phyloP scores from a whole-genome alignment of 2,797 vertebrate genomes.

The Oryzias sinensis region DNA sequence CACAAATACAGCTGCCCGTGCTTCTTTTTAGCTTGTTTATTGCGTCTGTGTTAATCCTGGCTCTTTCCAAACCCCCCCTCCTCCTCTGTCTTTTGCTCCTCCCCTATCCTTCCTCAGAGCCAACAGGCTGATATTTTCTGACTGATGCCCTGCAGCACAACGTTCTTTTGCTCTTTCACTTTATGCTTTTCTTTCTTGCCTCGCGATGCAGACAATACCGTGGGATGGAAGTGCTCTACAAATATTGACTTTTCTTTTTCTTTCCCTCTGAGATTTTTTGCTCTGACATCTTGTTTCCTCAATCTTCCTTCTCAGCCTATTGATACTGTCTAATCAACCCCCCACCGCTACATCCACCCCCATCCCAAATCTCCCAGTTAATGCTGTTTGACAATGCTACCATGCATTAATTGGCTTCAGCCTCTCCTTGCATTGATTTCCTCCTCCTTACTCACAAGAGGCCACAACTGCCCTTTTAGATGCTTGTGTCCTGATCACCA shows the following conservation, averaged over 20 bases:
- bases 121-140: conserved; percentile 78
- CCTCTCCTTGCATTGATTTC: conserved; percentile 80
- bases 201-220: conserved; percentile 34
- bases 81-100: conserved; percentile 63
- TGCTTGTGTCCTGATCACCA: conserved; percentile 90
- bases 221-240: conserved; percentile 53
- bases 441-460: conserved; percentile 68
- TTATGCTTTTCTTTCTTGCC: conserved; percentile 8
- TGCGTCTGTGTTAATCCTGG: conserved; percentile 67
- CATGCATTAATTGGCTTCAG: conserved; percentile 82
- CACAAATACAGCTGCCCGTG: neutral
- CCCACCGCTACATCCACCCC: neutral
- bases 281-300: conserved; percentile 28
- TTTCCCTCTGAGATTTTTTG: conserved; percentile 34
- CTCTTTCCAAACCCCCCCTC: conserved; percentile 41
- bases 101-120: conserved; percentile 64
- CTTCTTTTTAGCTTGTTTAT: conserved; percentile 57
- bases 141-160: conserved; percentile 79
- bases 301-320: conserved; percentile 49
- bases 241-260: conserved; percentile 47
- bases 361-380: conserved; percentile 59
- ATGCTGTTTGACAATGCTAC: conserved; percentile 80
- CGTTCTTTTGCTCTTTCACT: conserved; percentile 43
- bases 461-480: conserved; percentile 81
- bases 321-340: conserved; percentile 30